Evolutionary conservation across 1,140 invertebrate species (phyloP), one percentile per base, ranked within the genome.

Genomic region (Bombyx mandarina): DNA sequence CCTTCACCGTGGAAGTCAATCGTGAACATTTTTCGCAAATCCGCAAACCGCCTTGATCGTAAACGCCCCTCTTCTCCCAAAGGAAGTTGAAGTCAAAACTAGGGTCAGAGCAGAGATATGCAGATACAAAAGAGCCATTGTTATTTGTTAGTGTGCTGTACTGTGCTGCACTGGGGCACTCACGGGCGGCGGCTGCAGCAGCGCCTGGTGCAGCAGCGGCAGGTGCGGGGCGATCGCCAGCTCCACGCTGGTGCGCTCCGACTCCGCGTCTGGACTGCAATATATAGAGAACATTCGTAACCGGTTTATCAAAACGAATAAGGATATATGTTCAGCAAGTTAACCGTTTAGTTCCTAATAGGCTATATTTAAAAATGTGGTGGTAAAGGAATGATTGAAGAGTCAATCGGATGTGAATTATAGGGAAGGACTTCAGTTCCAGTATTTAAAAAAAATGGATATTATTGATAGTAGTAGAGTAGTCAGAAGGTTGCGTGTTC

Each of bases 121-220:
- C 12, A 18, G 12, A 18, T 18, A 18, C 12, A 18, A 18, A 18
- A 18, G 12, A 18, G 12, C 12, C 12, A 18, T 45, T 12, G 43
- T 45, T 4, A 46, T 26, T 45, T 46, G 43, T 22, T 44, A 26
- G 42, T 44, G 55, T n/a, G n/a, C 9, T 22, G 47, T 42, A 43
- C 48, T 44, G 8, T 18, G 12, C 12, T 18, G 12, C 12, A 18
- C 12, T 18, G 12, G 12, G 53, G 49, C 50, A 4, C 42, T 46
- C 54, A 0, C 54, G 52, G 53, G 50, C 59, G 58, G 26, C 26
- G 26, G 26, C 26, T 35, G 66, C 66, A 81, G 66, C 59, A 85
- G 69, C 57, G 77, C 75, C 54, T 80, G 72, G 63, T 82, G 82
- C 69, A 85, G 65, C 61, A 83, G 68, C 54, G 79, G 82, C 69